These are phyloP conservation scores for Pseudotriccus pelzelni DNA, from an alignment of 2,797 vertebrate genomes.

Conservation along the genomic window DNA sequence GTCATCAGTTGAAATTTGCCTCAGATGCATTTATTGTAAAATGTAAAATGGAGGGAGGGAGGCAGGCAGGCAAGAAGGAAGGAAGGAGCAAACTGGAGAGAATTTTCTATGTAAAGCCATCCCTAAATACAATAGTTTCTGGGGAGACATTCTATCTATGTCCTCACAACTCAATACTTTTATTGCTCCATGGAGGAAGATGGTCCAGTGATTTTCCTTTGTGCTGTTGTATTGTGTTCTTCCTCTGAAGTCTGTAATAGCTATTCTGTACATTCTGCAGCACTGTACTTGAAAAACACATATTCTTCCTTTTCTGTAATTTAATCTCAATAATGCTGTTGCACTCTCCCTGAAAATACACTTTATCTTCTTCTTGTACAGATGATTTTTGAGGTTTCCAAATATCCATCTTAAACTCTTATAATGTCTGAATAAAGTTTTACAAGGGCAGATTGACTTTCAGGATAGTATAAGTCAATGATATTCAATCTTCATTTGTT, in stretches of 20 bases:
- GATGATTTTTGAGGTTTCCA: background rate
- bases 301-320: constrained; percentile 1
- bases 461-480: background rate
- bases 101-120: background rate
- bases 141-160: background rate
- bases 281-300: background rate
- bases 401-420: constrained; percentile 1
- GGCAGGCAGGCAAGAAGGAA: no score
- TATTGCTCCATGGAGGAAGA: background rate
- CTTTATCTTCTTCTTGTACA: constrained; percentile 13
- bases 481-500: constrained; percentile 55
- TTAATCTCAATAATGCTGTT: constrained; percentile 41
- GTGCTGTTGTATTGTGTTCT: background rate
- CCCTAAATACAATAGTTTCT: background rate
- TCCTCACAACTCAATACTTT: background rate
- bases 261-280: background rate
- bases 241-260: background rate
- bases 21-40: background rate
- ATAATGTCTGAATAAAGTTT: constrained; percentile 41
- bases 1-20: background rate
- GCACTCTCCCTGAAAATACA: background rate
- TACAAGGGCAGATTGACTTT: constrained; percentile 58
- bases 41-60: no score
- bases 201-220: background rate
- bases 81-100: background rate